Evolutionary conservation across 2,113 vertebrate species (phyloP), one percentile per base, ranked within the genome.

Genomic region (Telmatochromis brichardi): DNA sequence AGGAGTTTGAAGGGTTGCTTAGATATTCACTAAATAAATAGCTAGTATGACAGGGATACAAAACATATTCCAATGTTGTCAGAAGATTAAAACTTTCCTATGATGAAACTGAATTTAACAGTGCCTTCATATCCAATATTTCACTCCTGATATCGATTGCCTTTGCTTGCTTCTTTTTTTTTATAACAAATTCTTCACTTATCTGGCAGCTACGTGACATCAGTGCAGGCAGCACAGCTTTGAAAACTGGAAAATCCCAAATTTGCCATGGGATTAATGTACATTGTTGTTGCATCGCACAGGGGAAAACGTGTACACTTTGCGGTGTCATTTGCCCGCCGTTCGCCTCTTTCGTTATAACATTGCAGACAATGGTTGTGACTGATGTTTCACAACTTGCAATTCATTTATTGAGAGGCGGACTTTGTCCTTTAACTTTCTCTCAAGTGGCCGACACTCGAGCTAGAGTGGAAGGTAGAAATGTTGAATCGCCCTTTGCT

Each of bases 131-230:
- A 2, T 31, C 7, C 13, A 58, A 15, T 15, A 28, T 58, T 28
- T 28, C 55, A 2, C 57, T 60, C 4, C 57, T 31, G 14, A 5
- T 31, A 0, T 28, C 0, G 28, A 15, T 28, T 31, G 14, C 5
- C 14, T 31, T 17, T 60, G 57, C 28, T 60, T 3, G 8, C 14
- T 60, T 58, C 7, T 15, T 58, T 28, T 58, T 28, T 54, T 58
- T 26, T 6, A 71, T 4, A 76, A 12, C 2, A 26, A 6, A 23
- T 42, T 6, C 37, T 0, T 76, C 1, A 19, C 2, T 28, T 28
- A 6, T n/a, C 40, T 76, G 68, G 68, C 40, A 73, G 40, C 21
- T 47, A 19, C 3, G 8, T 76, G 9, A 76, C 2, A 47, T 76
- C 68, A 73, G 23, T 47, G 14, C 13, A 45, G 21, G 7, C 12